Evolutionary conservation across 2,797 vertebrate species (phyloP).

Genomic region (Hoplostethus mediterraneus): DNA sequence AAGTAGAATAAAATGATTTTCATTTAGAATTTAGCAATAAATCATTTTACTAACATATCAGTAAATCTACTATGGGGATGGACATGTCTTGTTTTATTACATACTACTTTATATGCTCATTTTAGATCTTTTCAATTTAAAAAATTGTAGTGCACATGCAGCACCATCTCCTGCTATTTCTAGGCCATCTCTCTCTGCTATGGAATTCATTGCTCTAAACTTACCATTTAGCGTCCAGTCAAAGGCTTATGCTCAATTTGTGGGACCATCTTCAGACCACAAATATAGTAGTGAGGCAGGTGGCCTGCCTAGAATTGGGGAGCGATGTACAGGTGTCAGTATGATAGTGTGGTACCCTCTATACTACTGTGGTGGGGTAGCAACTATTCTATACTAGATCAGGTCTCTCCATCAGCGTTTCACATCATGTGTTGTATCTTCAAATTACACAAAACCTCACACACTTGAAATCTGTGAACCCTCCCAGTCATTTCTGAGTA

Average conservation of each 20-base stretch:
- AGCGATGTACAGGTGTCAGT: no score
- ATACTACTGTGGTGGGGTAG: not conserved
- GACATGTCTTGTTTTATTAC: not conserved
- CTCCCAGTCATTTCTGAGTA: not conserved
- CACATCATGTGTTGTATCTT: not conserved
- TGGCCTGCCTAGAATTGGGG: no score
- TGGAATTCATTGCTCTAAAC: no score
- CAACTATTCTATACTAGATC: not conserved
- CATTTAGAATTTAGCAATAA: not conserved
- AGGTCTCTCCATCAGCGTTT: no score
- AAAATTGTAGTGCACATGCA: no score
- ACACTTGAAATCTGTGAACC: not conserved
- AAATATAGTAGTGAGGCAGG: not conserved
- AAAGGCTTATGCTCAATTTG: no score
- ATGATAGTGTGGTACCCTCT: no score
- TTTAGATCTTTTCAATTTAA: not conserved
- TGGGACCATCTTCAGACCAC: no score
- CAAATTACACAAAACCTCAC: not conserved
- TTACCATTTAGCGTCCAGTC: no score
- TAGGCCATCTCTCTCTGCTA: not conserved
- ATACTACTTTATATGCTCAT: not conserved
- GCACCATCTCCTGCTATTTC: not conserved
- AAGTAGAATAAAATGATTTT: not conserved
- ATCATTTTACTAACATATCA: not conserved
- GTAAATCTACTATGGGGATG: not conserved